Conservation (phyloP, 2,888 invertebrate species). For the Pseudanteris insignis region DNA sequence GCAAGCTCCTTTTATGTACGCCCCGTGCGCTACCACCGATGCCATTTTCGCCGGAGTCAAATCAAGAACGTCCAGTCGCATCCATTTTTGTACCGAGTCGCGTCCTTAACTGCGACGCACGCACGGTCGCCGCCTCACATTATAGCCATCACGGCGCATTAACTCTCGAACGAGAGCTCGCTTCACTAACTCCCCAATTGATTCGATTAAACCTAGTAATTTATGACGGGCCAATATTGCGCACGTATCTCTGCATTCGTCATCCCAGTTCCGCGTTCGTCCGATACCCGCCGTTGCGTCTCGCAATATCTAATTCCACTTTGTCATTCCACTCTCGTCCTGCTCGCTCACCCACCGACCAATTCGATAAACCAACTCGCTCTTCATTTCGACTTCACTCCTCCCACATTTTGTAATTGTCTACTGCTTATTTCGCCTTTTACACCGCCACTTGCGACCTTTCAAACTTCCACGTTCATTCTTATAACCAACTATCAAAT, state of each 20-base stretch:
- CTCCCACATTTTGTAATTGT: constrained; percentile 14
- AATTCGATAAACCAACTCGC: constrained; percentile 18
- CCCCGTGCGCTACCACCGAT: constrained; percentile 9
- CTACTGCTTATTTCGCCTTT: constrained; percentile 12
- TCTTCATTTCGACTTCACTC: constrained; percentile 10
- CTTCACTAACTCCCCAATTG: constrained; percentile 26
- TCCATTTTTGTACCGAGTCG: constrained; percentile 35
- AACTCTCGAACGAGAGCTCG: constrained; percentile 12
- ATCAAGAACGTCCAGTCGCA: constrained; percentile 30
- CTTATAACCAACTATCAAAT: too few species aligned
- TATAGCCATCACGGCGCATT: constrained; percentile 21
- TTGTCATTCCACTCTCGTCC: constrained; percentile 30
- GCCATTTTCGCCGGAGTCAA: constrained; percentile 29
- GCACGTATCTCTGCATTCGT: constrained; percentile 28
- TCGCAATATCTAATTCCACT: constrained; percentile 33
- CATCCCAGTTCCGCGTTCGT: constrained; percentile 31
- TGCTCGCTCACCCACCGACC: constrained; percentile 10
- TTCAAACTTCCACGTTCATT: constrained; percentile 3
- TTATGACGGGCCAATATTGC: constrained; percentile 36
- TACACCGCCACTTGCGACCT: too few species aligned
- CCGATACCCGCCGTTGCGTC: constrained; percentile 21
- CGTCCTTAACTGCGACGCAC: constrained; percentile 27
- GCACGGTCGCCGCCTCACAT: constrained; percentile 14
- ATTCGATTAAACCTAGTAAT: constrained; percentile 33
- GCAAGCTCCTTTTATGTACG: constrained; percentile 24